Evolutionary conservation across 2,113 vertebrate species (phyloP).

Genomic region (Oreochromis spilurus): DNA sequence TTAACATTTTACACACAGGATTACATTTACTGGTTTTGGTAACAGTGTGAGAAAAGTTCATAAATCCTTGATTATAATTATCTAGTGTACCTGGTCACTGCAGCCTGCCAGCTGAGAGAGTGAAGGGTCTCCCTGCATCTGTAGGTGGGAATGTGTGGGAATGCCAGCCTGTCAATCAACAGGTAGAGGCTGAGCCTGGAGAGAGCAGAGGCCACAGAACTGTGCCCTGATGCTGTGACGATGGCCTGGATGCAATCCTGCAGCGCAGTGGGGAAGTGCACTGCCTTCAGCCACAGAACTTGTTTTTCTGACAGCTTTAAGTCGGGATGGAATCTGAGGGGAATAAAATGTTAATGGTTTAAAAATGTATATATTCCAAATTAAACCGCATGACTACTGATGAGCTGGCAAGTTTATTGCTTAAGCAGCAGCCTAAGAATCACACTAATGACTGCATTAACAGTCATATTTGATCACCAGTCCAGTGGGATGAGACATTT

Average conservation of each 20-base stretch:
- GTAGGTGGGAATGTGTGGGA: slow-evolving; percentile 62
- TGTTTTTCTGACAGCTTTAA: slow-evolving; percentile 80
- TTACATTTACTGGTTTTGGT: background rate
- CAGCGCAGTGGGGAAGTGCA: slow-evolving; percentile 72
- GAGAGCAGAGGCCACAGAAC: slow-evolving; percentile 80
- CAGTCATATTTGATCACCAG: slow-evolving; percentile 23
- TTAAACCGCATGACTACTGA: background rate
- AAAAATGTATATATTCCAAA: background rate
- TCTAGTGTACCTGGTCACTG: slow-evolving; percentile 79
- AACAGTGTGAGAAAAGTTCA: background rate
- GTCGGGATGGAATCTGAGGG: slow-evolving; percentile 76
- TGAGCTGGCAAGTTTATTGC: background rate
- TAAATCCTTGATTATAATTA: background rate
- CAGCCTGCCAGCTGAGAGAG: slow-evolving; percentile 77
- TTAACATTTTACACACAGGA: background rate
- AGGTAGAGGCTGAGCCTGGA: slow-evolving; percentile 83
- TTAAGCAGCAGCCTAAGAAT: background rate
- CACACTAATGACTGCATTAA: slow-evolving; percentile 21
- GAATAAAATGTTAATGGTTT: background rate
- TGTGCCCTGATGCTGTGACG: slow-evolving; percentile 78
- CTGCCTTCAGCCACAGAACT: slow-evolving; percentile 70
- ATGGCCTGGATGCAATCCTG: slow-evolving; percentile 80
- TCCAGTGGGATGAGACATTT: slow-evolving; percentile 20
- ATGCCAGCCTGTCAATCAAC: slow-evolving; percentile 80
- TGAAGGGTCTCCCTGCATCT: slow-evolving; percentile 69